Base-by-base conservation (phyloP, 2,797 vertebrate species). In the Champsocephalus esox region DNA sequence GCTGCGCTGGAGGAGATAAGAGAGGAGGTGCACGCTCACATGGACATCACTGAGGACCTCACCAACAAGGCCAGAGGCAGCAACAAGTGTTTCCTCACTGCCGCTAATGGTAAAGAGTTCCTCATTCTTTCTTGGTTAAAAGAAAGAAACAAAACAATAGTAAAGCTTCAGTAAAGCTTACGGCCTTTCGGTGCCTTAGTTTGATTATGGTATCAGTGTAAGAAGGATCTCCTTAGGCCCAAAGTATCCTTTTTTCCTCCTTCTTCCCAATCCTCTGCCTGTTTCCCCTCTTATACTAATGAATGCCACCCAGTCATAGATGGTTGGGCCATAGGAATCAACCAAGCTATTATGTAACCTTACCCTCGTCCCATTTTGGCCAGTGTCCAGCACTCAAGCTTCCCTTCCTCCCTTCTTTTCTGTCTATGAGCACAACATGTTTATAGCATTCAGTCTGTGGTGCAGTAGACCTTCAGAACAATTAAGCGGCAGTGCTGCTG, bases 21-120 rank as follows among this genome's bases (percentile, higher is more conserved):
- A 34, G 97, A 98, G 2, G 98, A 99, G 89, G 94, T 98, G 79
- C 97, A 98, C 70, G 84, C 91, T 9, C 97, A 99, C 77, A 99
- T 99, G 98, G 97, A 98, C 77, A 96, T 97, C 81, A 98, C 96
- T 0, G 97, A 99, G 79, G 98, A 99, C 79, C 94, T 99, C 50
- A 99, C 98, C 68, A 97, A 97, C 88, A 99, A 99, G 91, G 96
- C 97, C 65, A 94, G 97, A 10, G 97, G 97, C 85, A 96, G 80
- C 94, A 99, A 97, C 93, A 97, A 96, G 82, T 98, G 96, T 86
- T 99, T 96, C 88, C 95, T 99, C 79, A 95, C 96, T 9, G 96
- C 96, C 61, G 97, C 96, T 78, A 99, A 96, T 28, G 98, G 98
- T 99, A 92, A 94, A 46, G 6, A 60, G 8, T 28, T 11, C 46